A percentile compares a stretch with the other conserved stretches of the same genome.
phyloP scores from a whole-genome alignment of 2,113 vertebrate species.

The Axis porcinus region DNA sequence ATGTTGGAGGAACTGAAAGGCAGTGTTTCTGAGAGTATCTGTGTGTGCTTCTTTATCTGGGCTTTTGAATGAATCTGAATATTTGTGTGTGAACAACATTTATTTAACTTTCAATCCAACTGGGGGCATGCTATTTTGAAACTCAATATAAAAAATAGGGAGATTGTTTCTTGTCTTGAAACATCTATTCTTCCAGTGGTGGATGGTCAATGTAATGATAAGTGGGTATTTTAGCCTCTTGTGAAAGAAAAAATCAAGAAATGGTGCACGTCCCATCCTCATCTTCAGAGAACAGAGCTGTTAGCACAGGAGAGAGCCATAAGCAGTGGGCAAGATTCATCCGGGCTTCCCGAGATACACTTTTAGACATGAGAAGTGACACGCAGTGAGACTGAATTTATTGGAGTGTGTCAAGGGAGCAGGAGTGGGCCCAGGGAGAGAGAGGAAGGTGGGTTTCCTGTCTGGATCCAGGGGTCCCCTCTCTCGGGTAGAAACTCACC shows the following conservation, averaged over 20 bases:
- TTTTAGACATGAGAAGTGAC: background rate
- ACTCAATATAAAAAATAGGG: background rate
- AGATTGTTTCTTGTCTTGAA: background rate
- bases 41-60: background rate
- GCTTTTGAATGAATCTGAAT: background rate
- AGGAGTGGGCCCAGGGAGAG: background rate
- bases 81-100: background rate
- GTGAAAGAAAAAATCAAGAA: background rate
- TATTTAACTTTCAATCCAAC: background rate
- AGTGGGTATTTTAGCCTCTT: background rate
- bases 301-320: background rate
- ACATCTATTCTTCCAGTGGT: background rate
- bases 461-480: background rate
- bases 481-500: background rate
- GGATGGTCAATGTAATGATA: background rate
- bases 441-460: background rate
- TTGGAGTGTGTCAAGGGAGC: background rate
- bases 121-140: background rate
- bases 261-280: fast-evolving
- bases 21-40: background rate
- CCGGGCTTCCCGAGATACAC: background rate
- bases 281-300: background rate
- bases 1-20: background rate
- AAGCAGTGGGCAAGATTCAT: background rate
- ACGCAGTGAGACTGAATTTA: background rate